phyloP scores from a whole-genome alignment of 2,888 invertebrate genomes.

The Acleris laterana region DNA sequence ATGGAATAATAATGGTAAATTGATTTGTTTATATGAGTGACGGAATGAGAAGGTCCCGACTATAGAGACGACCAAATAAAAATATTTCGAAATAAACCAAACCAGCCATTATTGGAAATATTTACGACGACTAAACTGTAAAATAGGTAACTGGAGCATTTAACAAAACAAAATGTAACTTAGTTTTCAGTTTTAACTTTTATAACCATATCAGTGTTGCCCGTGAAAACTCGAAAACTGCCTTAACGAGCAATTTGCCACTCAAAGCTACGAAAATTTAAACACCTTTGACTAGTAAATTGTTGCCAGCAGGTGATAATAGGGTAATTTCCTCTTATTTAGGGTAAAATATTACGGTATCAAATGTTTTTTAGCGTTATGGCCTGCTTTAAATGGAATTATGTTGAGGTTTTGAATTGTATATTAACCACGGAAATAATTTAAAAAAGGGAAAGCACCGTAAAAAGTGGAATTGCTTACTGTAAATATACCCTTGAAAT shows the following conservation, averaged over 20 bases:
- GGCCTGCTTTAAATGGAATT: neutral
- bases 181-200: no score
- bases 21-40: no score
- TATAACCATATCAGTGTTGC: slow-evolving; percentile 25
- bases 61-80: no score
- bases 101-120: no score
- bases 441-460: neutral
- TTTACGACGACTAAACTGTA: no score
- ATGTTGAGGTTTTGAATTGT: neutral
- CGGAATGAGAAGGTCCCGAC: no score
- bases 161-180: no score
- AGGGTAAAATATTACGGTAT: slow-evolving; percentile 28
- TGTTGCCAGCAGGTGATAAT: slow-evolving; percentile 37
- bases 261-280: slow-evolving; percentile 34
- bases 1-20: no score
- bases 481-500: no score
- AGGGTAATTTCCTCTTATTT: slow-evolving; percentile 37
- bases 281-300: slow-evolving; percentile 35
- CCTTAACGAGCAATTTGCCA: slow-evolving; percentile 35
- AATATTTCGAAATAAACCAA: no score
- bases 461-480: neutral
- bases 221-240: slow-evolving; percentile 23
- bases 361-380: slow-evolving; percentile 23
- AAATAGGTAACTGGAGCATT: no score
- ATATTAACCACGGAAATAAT: neutral